These are phyloP conservation scores for Lepus europaeus DNA, from an alignment of 2,113 vertebrate species.

Conservation along the genomic window DNA sequence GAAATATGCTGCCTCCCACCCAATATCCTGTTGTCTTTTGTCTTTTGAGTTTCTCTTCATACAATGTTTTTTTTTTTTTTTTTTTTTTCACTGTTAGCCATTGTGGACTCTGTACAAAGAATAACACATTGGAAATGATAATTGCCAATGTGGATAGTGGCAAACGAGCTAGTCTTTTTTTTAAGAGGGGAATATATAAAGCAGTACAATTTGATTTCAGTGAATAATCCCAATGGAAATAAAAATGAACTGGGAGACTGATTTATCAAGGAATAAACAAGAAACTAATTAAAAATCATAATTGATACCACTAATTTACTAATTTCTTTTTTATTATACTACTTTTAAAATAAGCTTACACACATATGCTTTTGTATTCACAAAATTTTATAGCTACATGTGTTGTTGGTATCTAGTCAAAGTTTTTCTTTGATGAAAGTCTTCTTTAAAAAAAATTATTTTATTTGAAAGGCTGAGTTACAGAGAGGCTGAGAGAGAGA, in stretches of 20 bases:
- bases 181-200: background rate
- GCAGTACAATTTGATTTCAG: background rate
- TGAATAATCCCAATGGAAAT: background rate
- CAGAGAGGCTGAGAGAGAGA: no score
- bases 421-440: constrained; percentile 49
- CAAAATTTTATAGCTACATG: background rate
- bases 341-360: background rate
- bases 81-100: background rate
- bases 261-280: background rate
- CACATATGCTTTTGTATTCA: constrained; percentile 7
- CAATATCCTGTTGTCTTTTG: no score
- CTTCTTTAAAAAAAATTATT: background rate
- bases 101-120: background rate
- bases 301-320: background rate
- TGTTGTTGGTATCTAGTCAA: constrained; percentile 10
- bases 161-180: background rate
- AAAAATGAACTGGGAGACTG: background rate
- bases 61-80: no score
- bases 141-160: background rate
- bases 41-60: background rate
- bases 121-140: background rate
- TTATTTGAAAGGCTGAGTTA: no score
- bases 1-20: background rate
- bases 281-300: background rate
- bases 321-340: constrained; percentile 27